Evolutionary conservation across 1,140 invertebrate genomes (phyloP), one percentile per base, ranked within the genome.

Genomic region (Atta cephalotes): DNA sequence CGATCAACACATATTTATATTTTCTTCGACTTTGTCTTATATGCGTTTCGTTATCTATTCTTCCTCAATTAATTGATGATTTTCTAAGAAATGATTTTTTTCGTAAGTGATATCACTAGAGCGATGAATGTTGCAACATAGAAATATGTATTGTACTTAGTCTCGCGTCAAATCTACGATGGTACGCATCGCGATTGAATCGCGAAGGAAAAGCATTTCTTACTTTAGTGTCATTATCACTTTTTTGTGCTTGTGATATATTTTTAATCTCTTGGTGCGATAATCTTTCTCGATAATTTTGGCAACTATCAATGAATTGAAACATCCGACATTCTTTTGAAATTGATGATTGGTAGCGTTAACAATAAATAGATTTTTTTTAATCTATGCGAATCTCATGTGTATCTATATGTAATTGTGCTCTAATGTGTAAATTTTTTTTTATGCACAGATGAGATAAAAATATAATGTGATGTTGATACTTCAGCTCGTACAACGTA

Each of bases 121-220:
- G 5, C 51, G 51, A 53, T 53, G 21, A 18, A 45, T 45, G 9
- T 45, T 45, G 39, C 39, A 10, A 45, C 7, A 45, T 45, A 45
- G 39, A 45, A 45, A 10, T 45, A 45, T 45, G 10, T 35, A 35
- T 35, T 6, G 31, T 35, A 35, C 31, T 35, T 35, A 35, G 51
- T 74, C 51, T 53, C 18, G 28, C 18, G 51, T 31, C 51, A 21
- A 74, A 74, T 58, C 18, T 53, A 74, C 71, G 51, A 74, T 74
- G 28, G 71, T 2, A n/a, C 51, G 18, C 10, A 74, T 74, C 51
- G 71, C 25, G 1, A 9, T 16, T 18, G 49, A 71, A 6, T 3
- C 14, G 66, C 21, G 3, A 68, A 5, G n/a, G 12, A 21, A 9
- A 65, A 65, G 16, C 28, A 35, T 16, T 18, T 9, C 14, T 7